Evolutionary conservation across 35 echinoderm and acorn worm genomes (phyloP).

Genomic region (Acanthaster planci): DNA sequence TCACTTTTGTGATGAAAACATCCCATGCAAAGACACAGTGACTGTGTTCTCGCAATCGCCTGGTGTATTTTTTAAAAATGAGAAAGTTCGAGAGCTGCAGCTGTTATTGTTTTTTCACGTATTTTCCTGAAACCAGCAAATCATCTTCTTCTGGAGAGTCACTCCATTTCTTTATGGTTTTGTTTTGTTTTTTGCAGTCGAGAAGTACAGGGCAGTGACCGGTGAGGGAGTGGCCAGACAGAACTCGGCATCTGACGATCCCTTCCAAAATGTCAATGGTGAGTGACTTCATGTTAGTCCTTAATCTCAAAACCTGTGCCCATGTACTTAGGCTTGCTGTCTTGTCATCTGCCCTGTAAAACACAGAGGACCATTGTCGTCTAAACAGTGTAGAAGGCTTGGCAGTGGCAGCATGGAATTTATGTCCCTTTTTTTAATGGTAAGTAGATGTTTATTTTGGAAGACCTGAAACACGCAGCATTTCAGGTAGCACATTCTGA

Average conservation of each 20-base stretch:
- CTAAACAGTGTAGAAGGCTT: too few relatives aligned
- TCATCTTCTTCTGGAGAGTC: neutral
- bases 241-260: conserved; percentile 53
- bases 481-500: too few relatives aligned
- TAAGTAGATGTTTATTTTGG: too few relatives aligned
- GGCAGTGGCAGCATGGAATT: too few relatives aligned
- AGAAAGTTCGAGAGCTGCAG: too few relatives aligned
- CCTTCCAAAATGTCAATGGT: conserved; percentile 83
- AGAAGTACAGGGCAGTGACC: conserved; percentile 54
- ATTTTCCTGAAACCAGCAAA: neutral
- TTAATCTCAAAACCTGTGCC: neutral
- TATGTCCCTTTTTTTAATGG: too few relatives aligned
- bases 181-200: conserved; percentile 50
- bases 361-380: neutral
- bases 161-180: neutral
- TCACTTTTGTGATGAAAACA: too few relatives aligned
- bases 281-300: conserved; percentile 6
- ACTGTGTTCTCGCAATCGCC: too few relatives aligned
- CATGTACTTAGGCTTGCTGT: neutral
- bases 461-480: too few relatives aligned
- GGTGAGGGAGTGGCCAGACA: neutral
- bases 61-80: too few relatives aligned
- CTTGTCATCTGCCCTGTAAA: neutral
- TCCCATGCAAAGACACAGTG: too few relatives aligned
- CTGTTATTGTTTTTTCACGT: too few relatives aligned